Conservation (phyloP, 2,113 vertebrate species). For the Bubo scandiacus region DNA sequence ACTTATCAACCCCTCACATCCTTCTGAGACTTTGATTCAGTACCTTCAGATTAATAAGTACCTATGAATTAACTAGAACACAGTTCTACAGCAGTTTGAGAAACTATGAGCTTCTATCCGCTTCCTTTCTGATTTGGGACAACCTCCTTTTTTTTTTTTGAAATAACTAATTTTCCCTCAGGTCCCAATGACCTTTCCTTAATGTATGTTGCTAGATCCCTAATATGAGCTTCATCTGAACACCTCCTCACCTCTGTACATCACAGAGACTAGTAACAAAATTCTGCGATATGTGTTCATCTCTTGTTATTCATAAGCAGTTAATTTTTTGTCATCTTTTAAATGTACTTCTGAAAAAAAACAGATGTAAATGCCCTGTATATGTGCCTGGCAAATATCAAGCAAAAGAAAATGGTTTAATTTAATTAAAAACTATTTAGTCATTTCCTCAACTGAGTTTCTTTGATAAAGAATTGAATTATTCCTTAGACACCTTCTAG, state of each 20-base stretch:
- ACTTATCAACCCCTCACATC: background rate
- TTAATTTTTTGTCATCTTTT: background rate
- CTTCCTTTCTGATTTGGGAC: background rate
- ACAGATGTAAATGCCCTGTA: background rate
- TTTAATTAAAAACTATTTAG: background rate
- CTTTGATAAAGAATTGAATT: conserved; percentile 15
- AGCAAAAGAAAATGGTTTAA: background rate
- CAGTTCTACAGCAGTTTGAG: background rate
- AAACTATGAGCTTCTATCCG: background rate
- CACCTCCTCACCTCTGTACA: background rate
- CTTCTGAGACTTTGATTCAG: background rate
- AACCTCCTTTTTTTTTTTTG: background rate
- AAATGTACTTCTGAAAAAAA: background rate
- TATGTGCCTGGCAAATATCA: background rate
- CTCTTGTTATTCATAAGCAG: background rate
- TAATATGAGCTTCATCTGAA: background rate
- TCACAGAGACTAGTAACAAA: background rate
- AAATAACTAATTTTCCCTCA: background rate
- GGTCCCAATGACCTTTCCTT: background rate
- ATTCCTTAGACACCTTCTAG: background rate
- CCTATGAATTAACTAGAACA: background rate
- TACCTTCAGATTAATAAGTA: background rate
- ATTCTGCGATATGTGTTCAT: background rate
- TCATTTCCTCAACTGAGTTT: background rate
- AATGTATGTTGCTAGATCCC: background rate